Base-by-base conservation (phyloP, 2,113 vertebrate species). In the Lepidothrix coronata region DNA sequence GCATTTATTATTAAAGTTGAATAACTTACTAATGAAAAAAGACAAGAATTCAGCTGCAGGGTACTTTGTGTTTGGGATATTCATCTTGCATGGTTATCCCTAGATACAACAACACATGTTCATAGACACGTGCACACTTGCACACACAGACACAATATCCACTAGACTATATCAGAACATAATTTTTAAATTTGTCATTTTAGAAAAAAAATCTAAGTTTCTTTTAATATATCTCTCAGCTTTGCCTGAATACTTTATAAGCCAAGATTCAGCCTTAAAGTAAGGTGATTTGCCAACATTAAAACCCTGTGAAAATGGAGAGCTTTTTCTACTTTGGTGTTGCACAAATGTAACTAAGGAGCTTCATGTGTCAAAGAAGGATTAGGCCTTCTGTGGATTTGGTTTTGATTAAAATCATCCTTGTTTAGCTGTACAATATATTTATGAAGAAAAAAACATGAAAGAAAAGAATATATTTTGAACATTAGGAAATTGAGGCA, bases 371-470 rank as follows among this genome's bases (percentile, higher is more conserved):
- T 95, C 89, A 87, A 94, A 59, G 63, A 67, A 91, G 44, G 46
- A 96, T 97, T 95, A 97, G 66, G 67, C 35, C 79, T 89, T 97
- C 91, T 23, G 6, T 91, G 79, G 54, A 70, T 91, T 80, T 97
- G 91, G 95, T 91, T 94, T 96, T 92, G 79, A 96, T 91, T 97
- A 96, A 97, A 97, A 94, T 88, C 51, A 92, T 93, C 48, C 61
- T 91, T 98, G 96, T 98, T 98, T 97, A 96, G 86, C 84, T 95
- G 91, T 94, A 97, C 94, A 96, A 88, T 97, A 93, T 96, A 95
- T 96, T 98, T 93, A 96, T 95, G 94, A 94, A 96, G 92, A 70
- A 96, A 96, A 97, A 92, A 78, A 87, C 91, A 93, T 97, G 90
- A 97, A 98, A 98, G 96, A 94, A 89, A 96, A 81, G 31, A 75